Percentiles rank a stretch among this genome's conserved stretches.
Conservation (phyloP, 2,797 vertebrate species). For the Sylvilagus floridanus region DNA sequence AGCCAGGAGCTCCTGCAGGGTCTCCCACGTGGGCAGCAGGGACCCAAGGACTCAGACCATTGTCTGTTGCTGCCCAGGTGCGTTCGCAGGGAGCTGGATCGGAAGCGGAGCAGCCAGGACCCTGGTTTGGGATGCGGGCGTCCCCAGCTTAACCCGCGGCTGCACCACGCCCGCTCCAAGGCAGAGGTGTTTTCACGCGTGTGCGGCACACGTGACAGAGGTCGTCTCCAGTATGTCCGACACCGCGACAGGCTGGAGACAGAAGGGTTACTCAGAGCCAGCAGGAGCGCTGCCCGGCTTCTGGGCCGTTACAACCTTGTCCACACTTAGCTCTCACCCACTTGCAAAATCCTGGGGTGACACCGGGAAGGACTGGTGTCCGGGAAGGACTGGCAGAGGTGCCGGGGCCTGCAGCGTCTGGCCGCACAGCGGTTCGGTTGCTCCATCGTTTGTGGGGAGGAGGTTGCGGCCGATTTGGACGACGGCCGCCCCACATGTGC, state of each 20-base stretch:
- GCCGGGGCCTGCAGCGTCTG: rapidly evolving
- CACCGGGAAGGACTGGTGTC: background rate
- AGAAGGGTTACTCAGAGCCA: background rate
- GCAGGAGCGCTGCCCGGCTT: background rate
- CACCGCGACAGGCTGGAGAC: background rate
- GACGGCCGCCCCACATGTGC: background rate
- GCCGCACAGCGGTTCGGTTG: rapidly evolving
- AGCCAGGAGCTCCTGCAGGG: too few relatives aligned
- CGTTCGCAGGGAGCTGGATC: too few relatives aligned
- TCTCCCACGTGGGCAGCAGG: too few relatives aligned
- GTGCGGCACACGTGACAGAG: background rate
- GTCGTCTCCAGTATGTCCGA: too few relatives aligned
- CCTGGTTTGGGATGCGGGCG: too few relatives aligned
- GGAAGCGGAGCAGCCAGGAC: too few relatives aligned
- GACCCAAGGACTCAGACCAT: too few relatives aligned
- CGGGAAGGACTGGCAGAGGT: background rate
- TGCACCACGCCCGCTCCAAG: too few relatives aligned
- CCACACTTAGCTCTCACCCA: background rate
- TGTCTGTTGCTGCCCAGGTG: too few relatives aligned
- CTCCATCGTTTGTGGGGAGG: background rate
- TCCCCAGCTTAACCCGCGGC: too few relatives aligned
- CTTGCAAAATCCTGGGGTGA: background rate
- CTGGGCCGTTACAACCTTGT: background rate
- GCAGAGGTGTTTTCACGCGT: too few relatives aligned
- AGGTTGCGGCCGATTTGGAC: background rate